Conservation (phyloP, 1,140 invertebrate species). For the Alviniconcha marisindica region DNA sequence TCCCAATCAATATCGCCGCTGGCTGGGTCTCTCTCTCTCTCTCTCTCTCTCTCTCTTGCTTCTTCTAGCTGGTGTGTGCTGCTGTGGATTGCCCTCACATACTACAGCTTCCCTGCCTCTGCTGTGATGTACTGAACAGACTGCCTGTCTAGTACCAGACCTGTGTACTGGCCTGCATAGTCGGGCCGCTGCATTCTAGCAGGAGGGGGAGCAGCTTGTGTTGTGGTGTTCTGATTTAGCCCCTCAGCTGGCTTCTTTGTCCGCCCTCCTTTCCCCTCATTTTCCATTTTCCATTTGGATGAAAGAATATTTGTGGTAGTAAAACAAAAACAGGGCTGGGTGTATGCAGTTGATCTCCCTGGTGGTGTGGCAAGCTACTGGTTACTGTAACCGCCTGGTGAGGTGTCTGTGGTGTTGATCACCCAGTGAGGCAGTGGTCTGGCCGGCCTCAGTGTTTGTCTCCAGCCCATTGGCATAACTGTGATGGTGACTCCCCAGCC, state of each 20-base stretch:
- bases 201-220: too few species aligned
- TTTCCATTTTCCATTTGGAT: neutral
- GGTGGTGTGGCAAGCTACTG: neutral
- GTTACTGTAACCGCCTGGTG: too few species aligned
- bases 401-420: neutral
- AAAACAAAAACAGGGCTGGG: neutral
- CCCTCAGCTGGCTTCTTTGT: neutral
- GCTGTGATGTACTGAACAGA: too few species aligned
- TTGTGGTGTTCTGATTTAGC: too few species aligned
- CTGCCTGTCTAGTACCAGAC: too few species aligned
- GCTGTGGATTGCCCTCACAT: too few species aligned
- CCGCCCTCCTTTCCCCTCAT: neutral
- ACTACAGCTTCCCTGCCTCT: too few species aligned
- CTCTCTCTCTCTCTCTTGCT: neutral
- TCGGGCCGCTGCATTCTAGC: too few species aligned
- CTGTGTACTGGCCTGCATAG: too few species aligned
- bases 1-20: neutral
- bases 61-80: neutral
- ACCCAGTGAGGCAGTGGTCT: neutral
- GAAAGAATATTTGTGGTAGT: neutral
- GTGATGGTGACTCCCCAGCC: conserved; percentile 13
- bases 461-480: neutral
- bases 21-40: neutral
- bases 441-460: neutral
- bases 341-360: neutral